phyloP scores from a whole-genome alignment of 2,797 vertebrate genomes.

The Odontamblyopus lacepedii region DNA sequence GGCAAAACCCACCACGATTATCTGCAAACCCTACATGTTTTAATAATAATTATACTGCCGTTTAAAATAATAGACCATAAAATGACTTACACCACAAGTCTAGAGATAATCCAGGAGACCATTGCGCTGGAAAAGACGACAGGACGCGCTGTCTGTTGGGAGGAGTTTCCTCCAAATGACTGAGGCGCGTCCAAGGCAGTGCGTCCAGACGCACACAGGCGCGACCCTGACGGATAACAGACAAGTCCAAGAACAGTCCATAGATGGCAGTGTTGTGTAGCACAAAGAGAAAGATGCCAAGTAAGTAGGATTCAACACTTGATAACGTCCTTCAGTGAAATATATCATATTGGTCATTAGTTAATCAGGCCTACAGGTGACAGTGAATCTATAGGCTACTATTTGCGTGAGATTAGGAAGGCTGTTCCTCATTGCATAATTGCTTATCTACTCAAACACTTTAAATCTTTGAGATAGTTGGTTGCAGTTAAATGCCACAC shows the following conservation, averaged over 20 bases:
- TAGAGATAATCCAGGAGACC: conserved; percentile 99
- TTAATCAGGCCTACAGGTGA: not conserved
- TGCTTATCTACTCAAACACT: not conserved
- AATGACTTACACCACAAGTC: conserved; percentile 96
- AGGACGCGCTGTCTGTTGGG: conserved; percentile 75
- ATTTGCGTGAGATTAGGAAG: not conserved
- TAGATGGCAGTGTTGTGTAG: conserved; percentile 67
- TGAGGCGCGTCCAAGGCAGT: conserved; percentile 74
- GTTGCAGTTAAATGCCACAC: too few relatives aligned
- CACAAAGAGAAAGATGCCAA: not conserved
- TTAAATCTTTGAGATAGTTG: not conserved
- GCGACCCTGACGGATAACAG: conserved; percentile 58
- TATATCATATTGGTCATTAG: not conserved
- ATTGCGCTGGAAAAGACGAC: conserved; percentile 84
- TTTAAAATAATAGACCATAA: not conserved
- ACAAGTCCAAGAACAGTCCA: conserved; percentile 35
- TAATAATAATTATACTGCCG: not conserved
- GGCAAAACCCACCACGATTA: conserved; percentile 8
- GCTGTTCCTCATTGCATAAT: not conserved
- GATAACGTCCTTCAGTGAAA: not conserved
- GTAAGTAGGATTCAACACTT: not conserved
- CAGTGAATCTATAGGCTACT: not conserved
- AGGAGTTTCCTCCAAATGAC: conserved; percentile 84
- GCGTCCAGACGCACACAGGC: conserved; percentile 60
- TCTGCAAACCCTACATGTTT: not conserved